Evolutionary conservation across 2,113 vertebrate genomes (phyloP).

Genomic region (Edolisoma coerulescens): DNA sequence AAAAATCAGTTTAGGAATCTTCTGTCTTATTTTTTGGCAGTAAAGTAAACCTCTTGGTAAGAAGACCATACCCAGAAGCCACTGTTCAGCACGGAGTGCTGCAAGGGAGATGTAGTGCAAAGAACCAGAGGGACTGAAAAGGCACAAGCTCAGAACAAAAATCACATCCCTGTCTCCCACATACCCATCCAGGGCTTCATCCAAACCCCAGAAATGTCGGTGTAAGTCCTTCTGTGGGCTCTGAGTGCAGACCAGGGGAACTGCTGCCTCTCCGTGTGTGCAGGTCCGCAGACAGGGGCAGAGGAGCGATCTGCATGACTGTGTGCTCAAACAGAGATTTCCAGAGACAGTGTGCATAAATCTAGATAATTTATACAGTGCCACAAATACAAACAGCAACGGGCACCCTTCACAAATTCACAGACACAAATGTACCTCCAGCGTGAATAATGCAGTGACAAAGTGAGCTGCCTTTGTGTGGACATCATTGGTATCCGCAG

Average conservation of each 20-base stretch:
- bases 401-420: not conserved
- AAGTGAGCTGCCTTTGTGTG: conserved; percentile 60
- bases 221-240: not conserved
- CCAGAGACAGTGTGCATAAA: not conserved
- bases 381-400: conserved; percentile 22
- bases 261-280: not conserved
- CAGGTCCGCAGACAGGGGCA: not conserved
- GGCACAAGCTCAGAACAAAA: not conserved
- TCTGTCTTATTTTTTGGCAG: not conserved
- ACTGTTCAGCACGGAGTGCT: not conserved
- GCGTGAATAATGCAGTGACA: conserved; percentile 54
- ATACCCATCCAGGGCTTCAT: not conserved
- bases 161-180: accelerated
- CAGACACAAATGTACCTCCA: conserved; percentile 3
- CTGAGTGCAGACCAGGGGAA: not conserved
- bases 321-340: not conserved
- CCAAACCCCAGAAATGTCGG: not conserved
- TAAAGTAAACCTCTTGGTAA: not conserved
- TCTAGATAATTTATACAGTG: conserved; percentile 11
- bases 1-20: not conserved
- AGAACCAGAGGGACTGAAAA: not conserved
- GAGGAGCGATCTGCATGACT: not conserved
- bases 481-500: conserved; percentile 55
- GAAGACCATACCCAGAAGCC: not conserved
- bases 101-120: not conserved